phyloP scores from a whole-genome alignment of 2,797 vertebrate species.

The Halcyon leucocephala region DNA sequence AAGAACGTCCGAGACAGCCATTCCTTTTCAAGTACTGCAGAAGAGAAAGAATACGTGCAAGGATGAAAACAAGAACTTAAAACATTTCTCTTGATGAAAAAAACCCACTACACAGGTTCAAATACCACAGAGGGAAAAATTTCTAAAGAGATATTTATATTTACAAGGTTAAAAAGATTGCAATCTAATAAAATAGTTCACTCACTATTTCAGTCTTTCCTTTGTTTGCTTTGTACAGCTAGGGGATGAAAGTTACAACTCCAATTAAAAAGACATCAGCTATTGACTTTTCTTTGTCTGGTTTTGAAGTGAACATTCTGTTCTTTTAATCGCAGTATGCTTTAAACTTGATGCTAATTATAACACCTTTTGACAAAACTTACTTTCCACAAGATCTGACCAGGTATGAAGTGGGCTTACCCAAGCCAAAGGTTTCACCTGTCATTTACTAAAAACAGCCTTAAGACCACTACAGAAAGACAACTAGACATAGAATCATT shows the following conservation, averaged over 20 bases:
- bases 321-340: neutral
- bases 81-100: neutral
- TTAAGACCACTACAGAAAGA: neutral
- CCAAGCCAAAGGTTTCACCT: neutral
- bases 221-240: neutral
- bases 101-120: neutral
- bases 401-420: neutral
- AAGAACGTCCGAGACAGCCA: neutral
- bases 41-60: neutral
- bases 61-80: neutral
- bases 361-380: neutral
- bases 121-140: neutral
- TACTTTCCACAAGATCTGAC: neutral
- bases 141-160: neutral
- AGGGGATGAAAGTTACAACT: neutral
- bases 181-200: neutral
- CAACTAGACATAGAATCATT: neutral
- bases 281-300: neutral
- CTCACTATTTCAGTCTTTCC: neutral
- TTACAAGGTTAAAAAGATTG: neutral
- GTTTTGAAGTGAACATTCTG: neutral
- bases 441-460: neutral
- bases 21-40: fast-evolving
- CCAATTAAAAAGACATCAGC: neutral
- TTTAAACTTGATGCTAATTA: neutral